These are phyloP conservation scores for Cheiracanthium punctorium DNA, from an alignment of 2,888 invertebrate genomes.

Conservation along the genomic window DNA sequence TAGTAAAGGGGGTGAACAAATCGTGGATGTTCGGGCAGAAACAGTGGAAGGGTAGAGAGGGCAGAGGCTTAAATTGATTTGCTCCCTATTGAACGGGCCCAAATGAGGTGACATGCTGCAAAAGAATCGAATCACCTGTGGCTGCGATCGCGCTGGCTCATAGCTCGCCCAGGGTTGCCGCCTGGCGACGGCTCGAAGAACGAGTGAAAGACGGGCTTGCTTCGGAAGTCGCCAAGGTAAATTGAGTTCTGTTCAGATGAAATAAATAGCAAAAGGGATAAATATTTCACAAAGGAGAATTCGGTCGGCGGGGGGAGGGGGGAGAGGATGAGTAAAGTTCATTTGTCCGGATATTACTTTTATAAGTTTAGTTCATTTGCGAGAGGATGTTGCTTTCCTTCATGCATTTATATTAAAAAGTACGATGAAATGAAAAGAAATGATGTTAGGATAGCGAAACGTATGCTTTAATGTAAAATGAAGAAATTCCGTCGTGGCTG, in stretches of 20 bases:
- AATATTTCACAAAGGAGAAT: background rate
- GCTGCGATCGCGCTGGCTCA: conserved; percentile 63
- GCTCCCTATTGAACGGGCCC: conserved; percentile 71
- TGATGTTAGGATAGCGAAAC: no score
- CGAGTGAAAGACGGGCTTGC: background rate
- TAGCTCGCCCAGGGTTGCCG: conserved; percentile 47
- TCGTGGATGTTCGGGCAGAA: background rate
- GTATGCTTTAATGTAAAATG: no score
- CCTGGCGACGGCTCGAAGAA: background rate
- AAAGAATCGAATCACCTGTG: conserved; percentile 71
- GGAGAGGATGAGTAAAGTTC: no score
- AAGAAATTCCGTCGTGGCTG: no score
- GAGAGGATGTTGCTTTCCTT: no score
- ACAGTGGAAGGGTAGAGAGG: background rate
- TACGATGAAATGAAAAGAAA: no score
- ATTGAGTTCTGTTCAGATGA: background rate
- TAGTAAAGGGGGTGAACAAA: background rate
- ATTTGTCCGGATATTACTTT: no score
- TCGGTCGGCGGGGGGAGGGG: no score
- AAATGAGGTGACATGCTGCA: conserved; percentile 71
- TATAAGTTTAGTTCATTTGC: no score
- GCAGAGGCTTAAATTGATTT: conserved; percentile 61
- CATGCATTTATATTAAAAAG: no score
- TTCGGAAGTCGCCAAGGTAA: background rate
- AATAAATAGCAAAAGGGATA: background rate